Evolutionary conservation across 2,888 invertebrate species (phyloP).

Genomic region (Philhelius pedissequus): DNA sequence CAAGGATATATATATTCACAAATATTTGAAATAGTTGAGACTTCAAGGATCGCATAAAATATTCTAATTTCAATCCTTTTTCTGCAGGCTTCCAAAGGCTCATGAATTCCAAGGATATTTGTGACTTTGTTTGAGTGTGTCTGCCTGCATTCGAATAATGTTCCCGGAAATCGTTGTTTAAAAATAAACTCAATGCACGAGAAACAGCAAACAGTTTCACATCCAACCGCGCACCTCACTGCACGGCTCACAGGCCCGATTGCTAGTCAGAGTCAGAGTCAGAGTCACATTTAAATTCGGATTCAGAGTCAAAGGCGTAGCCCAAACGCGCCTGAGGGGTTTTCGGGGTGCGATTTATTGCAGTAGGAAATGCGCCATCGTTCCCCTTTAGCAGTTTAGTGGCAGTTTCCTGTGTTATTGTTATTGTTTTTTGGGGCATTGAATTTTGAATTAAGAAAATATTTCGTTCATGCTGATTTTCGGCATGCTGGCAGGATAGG

Average conservation of each 20-base stretch:
- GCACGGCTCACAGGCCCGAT: background rate
- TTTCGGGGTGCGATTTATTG: slow-evolving; percentile 60
- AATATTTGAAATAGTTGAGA: slow-evolving; percentile 69
- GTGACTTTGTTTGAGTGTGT: slow-evolving; percentile 59
- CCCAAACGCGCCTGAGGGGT: background rate
- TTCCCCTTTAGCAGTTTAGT: slow-evolving; percentile 56
- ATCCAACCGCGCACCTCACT: slow-evolving; percentile 3
- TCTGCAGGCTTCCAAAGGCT: slow-evolving; percentile 54
- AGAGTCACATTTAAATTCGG: background rate
- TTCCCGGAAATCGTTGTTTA: slow-evolving; percentile 68
- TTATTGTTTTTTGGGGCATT: slow-evolving; percentile 58
- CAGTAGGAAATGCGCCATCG: slow-evolving; percentile 65
- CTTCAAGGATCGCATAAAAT: slow-evolving; percentile 68
- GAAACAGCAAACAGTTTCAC: background rate
- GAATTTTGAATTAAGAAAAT: slow-evolving; percentile 55
- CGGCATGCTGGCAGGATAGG: background rate
- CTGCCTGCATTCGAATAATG: slow-evolving; percentile 62
- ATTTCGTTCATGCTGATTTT: slow-evolving; percentile 27
- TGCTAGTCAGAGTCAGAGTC: background rate
- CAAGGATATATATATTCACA: slow-evolving; percentile 55
- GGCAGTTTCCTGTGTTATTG: slow-evolving; percentile 61
- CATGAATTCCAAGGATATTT: slow-evolving; percentile 65
- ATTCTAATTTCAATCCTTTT: slow-evolving; percentile 67
- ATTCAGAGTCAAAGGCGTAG: slow-evolving; percentile 12
- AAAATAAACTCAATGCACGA: slow-evolving; percentile 60